A percentile compares a stretch with the other conserved stretches of the same genome.
These are phyloP conservation scores for Ceratosolen solmsi DNA, from an alignment of 1,140 invertebrate species.

Conservation along the genomic window DNA sequence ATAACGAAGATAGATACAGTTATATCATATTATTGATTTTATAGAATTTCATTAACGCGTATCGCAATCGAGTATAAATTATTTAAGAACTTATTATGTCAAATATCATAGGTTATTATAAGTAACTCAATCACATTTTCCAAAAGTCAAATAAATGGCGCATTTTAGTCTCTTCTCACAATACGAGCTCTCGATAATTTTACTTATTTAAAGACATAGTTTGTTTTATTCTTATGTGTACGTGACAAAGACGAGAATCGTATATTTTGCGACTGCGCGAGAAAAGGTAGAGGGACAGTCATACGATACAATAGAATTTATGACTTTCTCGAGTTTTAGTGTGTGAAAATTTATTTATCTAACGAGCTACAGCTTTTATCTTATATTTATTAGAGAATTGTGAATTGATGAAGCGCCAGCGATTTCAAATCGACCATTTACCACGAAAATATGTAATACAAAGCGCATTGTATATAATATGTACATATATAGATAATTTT, in stretches of 20 bases:
- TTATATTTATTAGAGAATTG: background rate
- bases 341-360: background rate
- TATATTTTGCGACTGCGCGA: background rate
- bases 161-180: no score
- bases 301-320: background rate
- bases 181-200: no score
- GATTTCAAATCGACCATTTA: background rate
- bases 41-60: no score
- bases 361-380: background rate
- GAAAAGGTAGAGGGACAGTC: background rate
- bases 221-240: background rate
- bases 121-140: no score
- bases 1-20: no score
- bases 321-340: background rate
- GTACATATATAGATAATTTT: conserved; percentile 4
- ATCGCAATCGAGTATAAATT: no score
- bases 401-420: background rate
- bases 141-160: no score
- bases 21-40: no score
- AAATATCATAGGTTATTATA: no score
- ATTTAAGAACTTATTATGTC: no score
- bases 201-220: background rate
- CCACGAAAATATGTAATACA: background rate
- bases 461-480: conserved; percentile 28
- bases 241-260: background rate